Evolutionary conservation across 2,888 invertebrate genomes (phyloP).

Genomic region (Hedychridium roseum): DNA sequence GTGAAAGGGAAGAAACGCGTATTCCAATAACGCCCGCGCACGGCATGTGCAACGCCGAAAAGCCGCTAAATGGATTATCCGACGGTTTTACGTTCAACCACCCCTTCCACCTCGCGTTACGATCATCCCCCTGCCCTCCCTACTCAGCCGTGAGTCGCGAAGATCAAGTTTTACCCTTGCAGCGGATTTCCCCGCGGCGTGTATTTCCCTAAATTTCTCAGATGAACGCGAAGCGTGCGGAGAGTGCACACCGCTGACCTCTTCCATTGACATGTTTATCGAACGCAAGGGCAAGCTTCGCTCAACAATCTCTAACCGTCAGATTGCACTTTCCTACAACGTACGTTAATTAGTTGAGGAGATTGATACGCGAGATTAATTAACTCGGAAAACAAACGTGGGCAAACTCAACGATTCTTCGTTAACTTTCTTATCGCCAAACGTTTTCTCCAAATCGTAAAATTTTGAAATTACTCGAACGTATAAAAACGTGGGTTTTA

Average conservation of each 20-base stretch:
- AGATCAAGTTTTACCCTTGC: constrained; percentile 25
- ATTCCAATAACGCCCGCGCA: constrained; percentile 12
- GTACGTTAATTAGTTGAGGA: too few relatives aligned
- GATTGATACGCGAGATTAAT: too few relatives aligned
- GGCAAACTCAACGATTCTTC: too few relatives aligned
- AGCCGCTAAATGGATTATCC: constrained; percentile 53
- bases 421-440: too few relatives aligned
- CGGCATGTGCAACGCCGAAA: constrained; percentile 28
- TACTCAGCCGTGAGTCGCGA: constrained; percentile 8
- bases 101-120: constrained; percentile 13
- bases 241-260: too few relatives aligned
- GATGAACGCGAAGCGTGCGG: too few relatives aligned
- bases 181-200: constrained; percentile 15
- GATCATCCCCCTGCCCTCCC: constrained; percentile 9
- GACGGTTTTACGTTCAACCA: constrained; percentile 43
- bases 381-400: too few relatives aligned
- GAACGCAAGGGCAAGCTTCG: too few relatives aligned
- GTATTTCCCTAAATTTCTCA: constrained; percentile 1
- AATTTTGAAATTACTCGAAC: neutral
- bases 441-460: too few relatives aligned
- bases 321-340: too few relatives aligned
- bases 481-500: neutral
- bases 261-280: too few relatives aligned
- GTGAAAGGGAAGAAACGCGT: neutral
- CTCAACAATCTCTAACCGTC: too few relatives aligned